These are phyloP conservation scores for Geodia barretti DNA, from an alignment of 37 sponge, comb jelly and placozoan species.

Conservation along the genomic window DNA sequence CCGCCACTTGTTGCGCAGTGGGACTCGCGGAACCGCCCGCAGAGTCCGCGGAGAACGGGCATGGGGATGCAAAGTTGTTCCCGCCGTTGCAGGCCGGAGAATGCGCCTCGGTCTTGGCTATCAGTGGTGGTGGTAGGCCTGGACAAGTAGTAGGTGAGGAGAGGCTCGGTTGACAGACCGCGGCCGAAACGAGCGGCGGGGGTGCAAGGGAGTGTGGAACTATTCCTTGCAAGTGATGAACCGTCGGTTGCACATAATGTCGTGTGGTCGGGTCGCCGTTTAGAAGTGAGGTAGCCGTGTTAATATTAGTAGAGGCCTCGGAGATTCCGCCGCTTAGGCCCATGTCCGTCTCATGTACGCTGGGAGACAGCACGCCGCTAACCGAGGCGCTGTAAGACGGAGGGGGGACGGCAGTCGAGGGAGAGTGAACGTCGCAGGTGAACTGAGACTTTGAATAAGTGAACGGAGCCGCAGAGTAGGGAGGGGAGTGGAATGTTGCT, in stretches of 20 bases:
- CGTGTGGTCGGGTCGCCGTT: neutral
- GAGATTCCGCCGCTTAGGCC: neutral
- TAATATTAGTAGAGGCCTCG: no score
- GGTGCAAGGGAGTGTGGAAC: neutral
- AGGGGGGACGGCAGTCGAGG: neutral
- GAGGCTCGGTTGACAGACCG: no score
- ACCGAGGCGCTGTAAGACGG: neutral
- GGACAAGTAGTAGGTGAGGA: no score
- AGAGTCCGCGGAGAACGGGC: neutral
- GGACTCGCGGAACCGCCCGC: neutral
- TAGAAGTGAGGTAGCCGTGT: neutral
- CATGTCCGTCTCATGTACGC: neutral
- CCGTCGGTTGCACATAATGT: neutral
- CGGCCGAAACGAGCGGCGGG: constrained; percentile 4
- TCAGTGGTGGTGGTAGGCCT: neutral
- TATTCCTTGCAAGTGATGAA: neutral
- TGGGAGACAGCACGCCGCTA: neutral
- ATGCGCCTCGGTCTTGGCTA: neutral
- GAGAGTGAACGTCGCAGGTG: neutral
- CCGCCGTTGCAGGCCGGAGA: neutral
- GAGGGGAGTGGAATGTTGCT: constrained; percentile 41
- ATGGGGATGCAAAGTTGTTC: neutral
- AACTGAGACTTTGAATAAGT: neutral
- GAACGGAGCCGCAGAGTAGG: constrained; percentile 46
- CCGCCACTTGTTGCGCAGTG: no score